Evolutionary conservation across 2,888 invertebrate species (phyloP).

Genomic region (Pollenia labialis): DNA sequence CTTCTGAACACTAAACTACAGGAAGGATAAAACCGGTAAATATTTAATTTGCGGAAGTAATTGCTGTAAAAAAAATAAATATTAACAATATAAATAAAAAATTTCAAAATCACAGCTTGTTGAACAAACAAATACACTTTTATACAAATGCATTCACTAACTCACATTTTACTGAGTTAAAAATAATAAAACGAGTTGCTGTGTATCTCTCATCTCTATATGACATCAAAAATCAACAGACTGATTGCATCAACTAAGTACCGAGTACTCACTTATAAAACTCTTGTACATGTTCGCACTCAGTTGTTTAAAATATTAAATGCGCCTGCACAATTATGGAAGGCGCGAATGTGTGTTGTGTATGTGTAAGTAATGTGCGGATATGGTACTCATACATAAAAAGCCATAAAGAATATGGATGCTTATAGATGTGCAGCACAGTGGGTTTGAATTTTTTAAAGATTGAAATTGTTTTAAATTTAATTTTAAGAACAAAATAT

Average conservation of each 20-base stretch:
- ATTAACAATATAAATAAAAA: too few relatives aligned
- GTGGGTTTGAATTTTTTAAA: too few relatives aligned
- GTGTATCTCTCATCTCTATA: constrained; percentile 23
- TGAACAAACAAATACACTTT: constrained; percentile 15
- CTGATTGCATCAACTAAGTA: constrained; percentile 32
- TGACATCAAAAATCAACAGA: constrained; percentile 34
- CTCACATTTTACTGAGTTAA: background rate
- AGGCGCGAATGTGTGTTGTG: background rate
- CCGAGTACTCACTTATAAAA: background rate
- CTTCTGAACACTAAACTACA: background rate
- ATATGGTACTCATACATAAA: background rate
- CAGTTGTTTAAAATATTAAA: background rate
- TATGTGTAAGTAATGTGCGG: background rate
- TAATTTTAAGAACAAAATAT: too few relatives aligned
- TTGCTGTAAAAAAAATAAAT: constrained; percentile 16
- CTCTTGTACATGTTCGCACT: background rate
- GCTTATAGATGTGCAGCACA: too few relatives aligned
- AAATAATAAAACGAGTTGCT: background rate
- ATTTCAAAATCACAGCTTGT: background rate
- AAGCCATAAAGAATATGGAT: background rate
- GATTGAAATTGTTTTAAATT: too few relatives aligned
- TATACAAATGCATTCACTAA: background rate
- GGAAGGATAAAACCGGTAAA: constrained; percentile 30
- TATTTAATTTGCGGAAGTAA: constrained; percentile 57
- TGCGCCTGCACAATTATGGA: too few relatives aligned